A percentile compares a stretch with the other conserved stretches of the same genome.
phyloP scores from a whole-genome alignment of 2,113 vertebrate genomes.

The Macaca nemestrina region DNA sequence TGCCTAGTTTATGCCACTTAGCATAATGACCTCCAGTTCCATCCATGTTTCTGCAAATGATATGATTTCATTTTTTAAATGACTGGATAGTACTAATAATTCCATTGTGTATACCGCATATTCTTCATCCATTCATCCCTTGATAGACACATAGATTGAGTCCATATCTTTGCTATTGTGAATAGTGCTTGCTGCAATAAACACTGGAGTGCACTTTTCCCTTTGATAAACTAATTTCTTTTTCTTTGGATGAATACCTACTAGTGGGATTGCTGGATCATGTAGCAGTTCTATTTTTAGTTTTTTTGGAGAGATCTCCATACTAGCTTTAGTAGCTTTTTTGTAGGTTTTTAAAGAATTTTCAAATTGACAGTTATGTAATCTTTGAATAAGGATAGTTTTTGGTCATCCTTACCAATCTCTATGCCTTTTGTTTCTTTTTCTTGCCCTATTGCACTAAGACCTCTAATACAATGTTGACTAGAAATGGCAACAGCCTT shows the following conservation, averaged over 20 bases:
- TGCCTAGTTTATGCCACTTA: neutral
- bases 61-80: neutral
- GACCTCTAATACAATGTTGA: neutral
- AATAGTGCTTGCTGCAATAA: neutral
- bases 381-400: neutral
- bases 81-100: neutral
- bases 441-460: neutral
- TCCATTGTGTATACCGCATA: no score
- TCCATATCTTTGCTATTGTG: neutral
- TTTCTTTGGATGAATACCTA: neutral
- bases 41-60: neutral
- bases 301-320: neutral
- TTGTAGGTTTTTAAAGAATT: neutral
- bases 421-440: conserved; percentile 1
- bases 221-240: neutral
- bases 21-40: neutral
- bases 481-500: neutral
- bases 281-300: neutral
- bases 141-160: neutral
- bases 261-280: neutral
- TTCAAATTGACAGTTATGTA: neutral
- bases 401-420: neutral
- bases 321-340: neutral
- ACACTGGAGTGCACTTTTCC: neutral
- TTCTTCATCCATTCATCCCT: neutral